Conservation (phyloP, 2,797 vertebrate genomes). For the Poecilia wingei region DNA sequence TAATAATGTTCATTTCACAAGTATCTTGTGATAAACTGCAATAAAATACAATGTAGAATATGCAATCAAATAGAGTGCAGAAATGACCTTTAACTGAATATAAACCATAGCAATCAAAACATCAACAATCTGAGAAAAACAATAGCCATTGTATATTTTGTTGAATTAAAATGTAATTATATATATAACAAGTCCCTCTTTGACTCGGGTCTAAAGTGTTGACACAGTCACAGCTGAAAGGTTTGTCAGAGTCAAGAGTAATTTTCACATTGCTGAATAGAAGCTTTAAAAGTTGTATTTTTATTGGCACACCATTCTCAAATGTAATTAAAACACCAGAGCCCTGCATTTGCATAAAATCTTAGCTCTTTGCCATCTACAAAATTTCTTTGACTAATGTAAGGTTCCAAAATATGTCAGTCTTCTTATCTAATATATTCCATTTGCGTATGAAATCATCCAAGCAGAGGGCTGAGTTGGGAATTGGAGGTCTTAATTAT, state of each 20-base stretch:
- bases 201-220: slow-evolving; percentile 19
- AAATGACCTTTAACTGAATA: not conserved
- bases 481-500: slow-evolving; percentile 6
- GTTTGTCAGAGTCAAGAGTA: slow-evolving; percentile 14
- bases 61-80: not conserved
- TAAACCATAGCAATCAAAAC: not conserved
- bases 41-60: not conserved
- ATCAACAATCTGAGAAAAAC: not conserved
- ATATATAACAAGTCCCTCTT: slow-evolving; percentile 5
- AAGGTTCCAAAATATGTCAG: slow-evolving; percentile 7
- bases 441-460: slow-evolving; percentile 10
- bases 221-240: slow-evolving; percentile 4
- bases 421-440: slow-evolving; percentile 9
- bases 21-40: not conserved
- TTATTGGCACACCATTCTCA: slow-evolving; percentile 17
- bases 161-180: slow-evolving; percentile 13
- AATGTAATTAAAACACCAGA: slow-evolving; percentile 12
- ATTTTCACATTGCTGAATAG: slow-evolving; percentile 10
- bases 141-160: not conserved
- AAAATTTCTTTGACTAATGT: slow-evolving; percentile 12
- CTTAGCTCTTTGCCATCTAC: not conserved
- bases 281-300: slow-evolving; percentile 13
- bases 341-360: not conserved
- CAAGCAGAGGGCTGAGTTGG: not conserved
- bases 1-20: slow-evolving; percentile 2